These are phyloP conservation scores for Drosophila pegasa DNA, from an alignment of 2,888 invertebrate species.

Conservation along the genomic window DNA sequence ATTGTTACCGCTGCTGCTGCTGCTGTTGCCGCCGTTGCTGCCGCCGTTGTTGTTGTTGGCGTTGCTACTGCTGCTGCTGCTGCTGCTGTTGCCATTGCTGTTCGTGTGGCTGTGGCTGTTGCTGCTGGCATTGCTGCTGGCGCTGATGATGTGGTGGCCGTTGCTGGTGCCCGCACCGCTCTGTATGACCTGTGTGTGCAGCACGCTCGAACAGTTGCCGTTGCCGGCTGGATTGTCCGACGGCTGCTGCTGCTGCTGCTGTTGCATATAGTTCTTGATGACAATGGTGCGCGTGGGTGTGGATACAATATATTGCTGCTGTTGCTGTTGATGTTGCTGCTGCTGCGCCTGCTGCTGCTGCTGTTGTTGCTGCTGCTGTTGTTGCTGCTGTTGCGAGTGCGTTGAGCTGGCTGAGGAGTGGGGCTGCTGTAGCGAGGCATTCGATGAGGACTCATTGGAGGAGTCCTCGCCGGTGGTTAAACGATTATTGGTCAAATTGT, in stretches of 20 bases:
- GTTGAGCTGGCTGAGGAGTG: constrained; percentile 63
- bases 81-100: constrained; percentile 28
- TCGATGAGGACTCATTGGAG: constrained; percentile 82
- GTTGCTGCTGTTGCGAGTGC: constrained; percentile 58
- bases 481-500: constrained; percentile 73
- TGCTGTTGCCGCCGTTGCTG: constrained; percentile 33
- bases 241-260: constrained; percentile 57
- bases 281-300: constrained; percentile 82
- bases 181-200: constrained; percentile 75
- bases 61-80: constrained; percentile 22
- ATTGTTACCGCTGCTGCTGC: constrained; percentile 10
- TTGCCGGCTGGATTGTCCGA: constrained; percentile 31
- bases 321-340: constrained; percentile 25
- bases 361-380: constrained; percentile 25
- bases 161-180: constrained; percentile 80
- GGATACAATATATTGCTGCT: constrained; percentile 64
- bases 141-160: constrained; percentile 64
- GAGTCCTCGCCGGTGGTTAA: constrained; percentile 83
- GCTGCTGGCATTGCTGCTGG: constrained; percentile 44
- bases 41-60: constrained; percentile 19
- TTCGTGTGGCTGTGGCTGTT: constrained; percentile 75
- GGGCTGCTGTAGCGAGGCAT: constrained; percentile 72
- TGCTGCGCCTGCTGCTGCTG: constrained; percentile 60
- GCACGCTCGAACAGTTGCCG: constrained; percentile 48
- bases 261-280: constrained; percentile 83